Evolutionary conservation across 2,113 vertebrate genomes (phyloP).

Genomic region (Scortum barcoo): DNA sequence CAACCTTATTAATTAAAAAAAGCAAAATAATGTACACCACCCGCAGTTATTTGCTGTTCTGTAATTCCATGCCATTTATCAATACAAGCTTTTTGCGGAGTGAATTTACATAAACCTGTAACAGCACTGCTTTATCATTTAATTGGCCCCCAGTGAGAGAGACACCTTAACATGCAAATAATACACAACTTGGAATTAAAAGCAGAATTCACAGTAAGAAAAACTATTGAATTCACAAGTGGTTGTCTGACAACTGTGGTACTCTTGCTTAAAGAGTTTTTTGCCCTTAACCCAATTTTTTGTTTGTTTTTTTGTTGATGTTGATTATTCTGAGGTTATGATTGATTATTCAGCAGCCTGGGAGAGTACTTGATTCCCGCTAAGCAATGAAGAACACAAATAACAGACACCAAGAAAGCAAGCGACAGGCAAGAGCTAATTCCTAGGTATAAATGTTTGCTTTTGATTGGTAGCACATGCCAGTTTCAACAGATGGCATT

Average conservation of each 20-base stretch:
- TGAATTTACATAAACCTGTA: conserved; percentile 83
- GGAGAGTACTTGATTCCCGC: background rate
- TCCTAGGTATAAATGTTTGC: background rate
- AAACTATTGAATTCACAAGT: conserved; percentile 68
- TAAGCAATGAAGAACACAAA: conserved; percentile 1
- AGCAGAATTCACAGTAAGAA: conserved; percentile 51
- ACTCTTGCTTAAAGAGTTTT: conserved; percentile 54
- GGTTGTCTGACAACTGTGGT: conserved; percentile 53
- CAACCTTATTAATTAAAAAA: conserved; percentile 79
- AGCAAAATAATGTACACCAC: conserved; percentile 70
- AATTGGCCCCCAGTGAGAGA: conserved; percentile 80
- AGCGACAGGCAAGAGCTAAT: background rate
- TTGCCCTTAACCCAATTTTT: too few relatives aligned
- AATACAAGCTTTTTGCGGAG: conserved; percentile 72
- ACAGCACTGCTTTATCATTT: conserved; percentile 82
- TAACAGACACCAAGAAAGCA: background rate
- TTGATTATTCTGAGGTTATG: conserved; percentile 25
- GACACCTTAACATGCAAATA: conserved; percentile 82
- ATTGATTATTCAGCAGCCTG: conserved; percentile 27
- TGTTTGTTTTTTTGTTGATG: background rate
- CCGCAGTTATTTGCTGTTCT: conserved; percentile 82
- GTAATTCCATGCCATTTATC: conserved; percentile 81
- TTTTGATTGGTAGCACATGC: background rate
- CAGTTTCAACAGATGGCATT: background rate
- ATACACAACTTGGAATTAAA: conserved; percentile 69